Conservation (phyloP, 2,113 vertebrate species). For the Trematocara unimaculatum region DNA sequence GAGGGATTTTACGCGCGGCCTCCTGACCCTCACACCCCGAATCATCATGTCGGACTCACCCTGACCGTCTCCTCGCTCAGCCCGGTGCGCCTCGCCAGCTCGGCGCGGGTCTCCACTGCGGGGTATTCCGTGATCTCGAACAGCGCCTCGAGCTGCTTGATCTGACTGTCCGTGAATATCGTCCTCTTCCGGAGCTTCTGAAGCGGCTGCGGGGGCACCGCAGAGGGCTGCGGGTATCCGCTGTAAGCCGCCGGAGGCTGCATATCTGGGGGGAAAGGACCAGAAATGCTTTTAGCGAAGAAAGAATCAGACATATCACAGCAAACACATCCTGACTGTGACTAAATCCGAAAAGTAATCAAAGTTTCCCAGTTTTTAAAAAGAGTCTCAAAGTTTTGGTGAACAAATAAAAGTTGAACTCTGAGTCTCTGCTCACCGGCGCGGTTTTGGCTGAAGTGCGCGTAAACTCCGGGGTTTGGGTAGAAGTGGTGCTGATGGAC, state of each 20-base stretch:
- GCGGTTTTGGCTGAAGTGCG: background rate
- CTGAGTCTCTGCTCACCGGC: background rate
- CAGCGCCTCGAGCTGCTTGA: conserved; percentile 60
- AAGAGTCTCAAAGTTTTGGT: background rate
- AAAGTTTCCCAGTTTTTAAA: accelerated
- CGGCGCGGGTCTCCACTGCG: conserved; percentile 37
- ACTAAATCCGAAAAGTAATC: background rate
- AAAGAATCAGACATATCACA: background rate
- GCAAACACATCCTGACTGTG: background rate
- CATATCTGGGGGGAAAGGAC: background rate
- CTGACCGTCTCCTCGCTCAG: conserved; percentile 70
- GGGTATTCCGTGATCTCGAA: conserved; percentile 63
- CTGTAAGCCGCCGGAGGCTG: background rate
- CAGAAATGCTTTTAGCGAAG: background rate
- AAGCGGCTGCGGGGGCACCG: background rate
- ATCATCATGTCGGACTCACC: conserved; percentile 45
- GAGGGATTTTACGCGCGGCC: background rate
- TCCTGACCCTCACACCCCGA: background rate
- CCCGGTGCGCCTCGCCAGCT: conserved; percentile 47
- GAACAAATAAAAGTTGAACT: background rate
- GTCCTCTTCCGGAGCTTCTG: conserved; percentile 56
- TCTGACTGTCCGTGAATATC: conserved; percentile 67
- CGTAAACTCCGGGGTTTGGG: background rate
- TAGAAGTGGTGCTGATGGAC: conserved; percentile 10
- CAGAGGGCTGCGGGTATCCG: background rate